Evolutionary conservation across 2,113 vertebrate species (phyloP).

Genomic region (Verasper variegatus): DNA sequence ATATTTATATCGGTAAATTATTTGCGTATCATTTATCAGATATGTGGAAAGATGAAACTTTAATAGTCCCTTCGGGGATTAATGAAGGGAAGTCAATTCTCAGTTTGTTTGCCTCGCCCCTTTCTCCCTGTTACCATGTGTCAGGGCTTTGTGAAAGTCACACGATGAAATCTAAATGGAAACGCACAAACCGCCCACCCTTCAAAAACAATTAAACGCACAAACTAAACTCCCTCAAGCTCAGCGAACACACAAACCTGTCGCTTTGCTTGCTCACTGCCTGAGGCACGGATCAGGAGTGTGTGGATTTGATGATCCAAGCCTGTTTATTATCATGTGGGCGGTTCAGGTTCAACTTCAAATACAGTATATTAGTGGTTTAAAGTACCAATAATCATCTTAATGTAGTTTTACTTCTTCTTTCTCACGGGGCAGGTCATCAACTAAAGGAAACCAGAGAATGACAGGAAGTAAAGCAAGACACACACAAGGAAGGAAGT

Average conservation of each 20-base stretch:
- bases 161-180: constrained; percentile 20
- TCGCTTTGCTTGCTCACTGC: neutral
- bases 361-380: neutral
- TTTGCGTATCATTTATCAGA: constrained; percentile 27
- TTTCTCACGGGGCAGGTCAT: too few species aligned
- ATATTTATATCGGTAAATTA: constrained; percentile 15
- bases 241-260: constrained; percentile 7
- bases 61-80: constrained; percentile 7
- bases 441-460: too few species aligned
- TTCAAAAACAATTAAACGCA: neutral
- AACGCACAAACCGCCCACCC: neutral
- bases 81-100: constrained; percentile 5
- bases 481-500: too few species aligned
- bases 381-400: neutral
- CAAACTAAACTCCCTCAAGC: neutral
- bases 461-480: too few species aligned
- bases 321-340: neutral
- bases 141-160: constrained; percentile 20
- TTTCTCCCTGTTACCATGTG: constrained; percentile 9
- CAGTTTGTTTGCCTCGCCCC: constrained; percentile 21
- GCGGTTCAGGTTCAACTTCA: too few species aligned
- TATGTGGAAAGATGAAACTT: constrained; percentile 18
- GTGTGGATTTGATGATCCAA: neutral
- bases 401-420: too few species aligned
- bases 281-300: neutral